Evolutionary conservation across 30 jellyfish, hydroid and myxozoan genomes (phyloP), one percentile per base, ranked within the genome.

Genomic region (Morbakka virulenta): DNA sequence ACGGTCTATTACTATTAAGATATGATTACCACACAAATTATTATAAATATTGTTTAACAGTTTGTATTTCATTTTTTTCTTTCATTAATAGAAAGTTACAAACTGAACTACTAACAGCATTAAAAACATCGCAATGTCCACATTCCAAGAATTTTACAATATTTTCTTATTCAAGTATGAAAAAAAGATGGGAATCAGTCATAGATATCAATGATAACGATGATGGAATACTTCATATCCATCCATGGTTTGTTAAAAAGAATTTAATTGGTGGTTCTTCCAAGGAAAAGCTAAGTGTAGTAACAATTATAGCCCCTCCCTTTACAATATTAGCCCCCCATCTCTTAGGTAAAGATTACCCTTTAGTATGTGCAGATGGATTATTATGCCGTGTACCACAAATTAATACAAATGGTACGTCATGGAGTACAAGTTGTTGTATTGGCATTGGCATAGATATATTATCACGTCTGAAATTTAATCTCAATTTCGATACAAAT

Each of bases 401-500:
- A 13, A 31, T 27, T 24, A 22, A 51, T 4, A 25, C 20, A 14
- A 30, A 41, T 29, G 81, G 23, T 3, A 48, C 85, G 1, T 23
- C 1, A 13, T 91, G 98, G 98, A 25, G 20, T 14, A 14, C 17
- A 34, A 29, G 95, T 2, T 91, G 98, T 62, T 91, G 98, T 23
- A 62, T 74, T 74, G 98, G 98, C 6, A 68, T 73, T 72, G 13
- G 80, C 17, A 86, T 91, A 79, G 98, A 91, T 26, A 20, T 91
- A 24, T 53, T 91, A 41, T 62, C 49, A 11, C 34, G 24, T 20
- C 75, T 91, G 24, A 28, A 50, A 41, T 31, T 1, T 31, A 82
- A 72, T 64, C 57, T 86, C 31, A 6, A 51, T 76, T 32, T 85
- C 20, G 31, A 80, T 21, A 24, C 64, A 0, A 85, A 84, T 25